These are phyloP conservation scores for Pluvianellus socialis DNA, from an alignment of 2,113 vertebrate species.

Conservation along the genomic window DNA sequence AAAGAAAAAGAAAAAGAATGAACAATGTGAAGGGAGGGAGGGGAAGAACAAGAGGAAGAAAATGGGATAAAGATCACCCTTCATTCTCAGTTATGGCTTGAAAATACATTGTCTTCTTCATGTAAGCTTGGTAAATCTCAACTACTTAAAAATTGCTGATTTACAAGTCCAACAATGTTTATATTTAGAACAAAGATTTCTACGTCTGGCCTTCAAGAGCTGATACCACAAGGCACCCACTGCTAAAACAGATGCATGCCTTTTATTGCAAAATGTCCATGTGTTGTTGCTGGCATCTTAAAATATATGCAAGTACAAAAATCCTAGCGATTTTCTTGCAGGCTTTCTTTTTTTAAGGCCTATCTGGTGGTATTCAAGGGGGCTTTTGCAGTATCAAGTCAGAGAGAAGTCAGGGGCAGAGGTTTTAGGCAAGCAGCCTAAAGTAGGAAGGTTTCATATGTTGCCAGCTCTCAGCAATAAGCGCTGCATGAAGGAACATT, in stretches of 20 bases:
- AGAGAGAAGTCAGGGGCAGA: not conserved
- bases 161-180: not conserved
- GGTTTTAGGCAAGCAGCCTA: not conserved
- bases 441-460: not conserved
- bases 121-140: not conserved
- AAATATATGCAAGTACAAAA: not conserved
- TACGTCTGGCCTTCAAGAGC: not conserved
- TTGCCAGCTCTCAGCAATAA: not conserved
- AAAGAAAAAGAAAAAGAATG: not conserved
- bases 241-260: not conserved
- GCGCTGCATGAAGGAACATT: not conserved
- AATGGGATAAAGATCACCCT: not conserved
- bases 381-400: not conserved
- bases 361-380: not conserved
- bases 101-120: not conserved
- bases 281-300: not conserved
- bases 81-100: not conserved
- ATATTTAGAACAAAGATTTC: not conserved
- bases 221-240: not conserved
- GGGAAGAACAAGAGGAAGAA: not conserved
- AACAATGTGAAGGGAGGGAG: fast-evolving
- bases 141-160: not conserved
- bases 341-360: not conserved
- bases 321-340: not conserved
- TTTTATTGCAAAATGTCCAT: not conserved